Percentiles rank a stretch among this genome's conserved stretches.
Conservation (phyloP, 2,797 vertebrate species). For the Amniataba percoides region DNA sequence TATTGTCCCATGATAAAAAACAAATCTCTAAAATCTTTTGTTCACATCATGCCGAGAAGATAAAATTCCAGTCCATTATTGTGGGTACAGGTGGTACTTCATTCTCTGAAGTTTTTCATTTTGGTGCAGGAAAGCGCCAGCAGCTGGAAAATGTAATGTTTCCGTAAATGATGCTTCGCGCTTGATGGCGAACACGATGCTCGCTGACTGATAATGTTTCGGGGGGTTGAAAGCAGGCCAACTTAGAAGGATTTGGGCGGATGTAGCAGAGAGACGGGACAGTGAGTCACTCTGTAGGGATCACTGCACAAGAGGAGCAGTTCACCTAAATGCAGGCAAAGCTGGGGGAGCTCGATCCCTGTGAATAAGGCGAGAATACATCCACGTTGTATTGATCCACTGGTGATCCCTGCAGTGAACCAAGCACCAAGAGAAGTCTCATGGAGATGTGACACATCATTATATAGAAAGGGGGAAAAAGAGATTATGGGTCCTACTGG, state of each 20-base stretch:
- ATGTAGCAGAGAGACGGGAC: constrained; percentile 56
- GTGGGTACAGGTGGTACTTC: constrained; percentile 53
- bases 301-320: constrained; percentile 65
- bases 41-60: constrained; percentile 30
- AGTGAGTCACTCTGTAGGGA: constrained; percentile 72
- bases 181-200: constrained; percentile 64
- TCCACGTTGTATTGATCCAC: constrained; percentile 64
- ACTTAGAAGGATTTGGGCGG: constrained; percentile 64
- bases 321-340: constrained; percentile 63
- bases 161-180: constrained; percentile 72
- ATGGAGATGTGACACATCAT: constrained; percentile 47
- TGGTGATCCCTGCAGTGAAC: constrained; percentile 53
- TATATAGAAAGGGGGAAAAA: constrained; percentile 19
- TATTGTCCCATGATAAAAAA: constrained; percentile 43
- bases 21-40: constrained; percentile 55
- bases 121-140: constrained; percentile 51
- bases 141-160: constrained; percentile 77
- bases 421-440: constrained; percentile 44
- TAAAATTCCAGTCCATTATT: constrained; percentile 44
- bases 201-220: constrained; percentile 71
- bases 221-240: constrained; percentile 67
- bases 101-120: constrained; percentile 64
- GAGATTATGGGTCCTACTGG: constrained; percentile 26
- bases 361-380: constrained; percentile 65
- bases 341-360: constrained; percentile 50